Base-by-base conservation (phyloP, 2,797 vertebrate genomes). In the Acanthurus leucopareius region DNA sequence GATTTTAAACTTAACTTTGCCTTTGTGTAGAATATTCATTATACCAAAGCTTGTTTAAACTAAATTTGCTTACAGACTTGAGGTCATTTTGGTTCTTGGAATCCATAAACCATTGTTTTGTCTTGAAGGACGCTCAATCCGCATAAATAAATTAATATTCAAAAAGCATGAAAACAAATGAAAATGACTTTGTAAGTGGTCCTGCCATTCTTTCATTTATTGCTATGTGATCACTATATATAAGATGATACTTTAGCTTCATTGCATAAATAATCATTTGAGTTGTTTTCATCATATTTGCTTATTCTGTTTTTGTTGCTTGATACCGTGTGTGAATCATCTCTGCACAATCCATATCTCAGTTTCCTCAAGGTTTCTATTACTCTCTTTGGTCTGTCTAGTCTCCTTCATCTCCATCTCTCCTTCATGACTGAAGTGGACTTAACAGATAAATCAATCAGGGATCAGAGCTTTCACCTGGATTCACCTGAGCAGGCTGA, bases 401-500 rank as follows among this genome's bases (percentile, higher is more conserved):
- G 19, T 64, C 60, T 65, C 58, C 72, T 77, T 84, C 66, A 75
- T 77, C 80, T 80, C 69, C 69, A 75, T 86, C 79, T 71, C 73
- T 63, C 56, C 49, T 70, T 65, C 45, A 35, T 76, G 86, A 80
- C 74, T 64, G 66, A 77, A 87, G 77, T 86, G 67, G 80, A 76
- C 83, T 79, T 69, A 87, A 82, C 77, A 75, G 74, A 58, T 77
- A 84, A 89, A 90, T 89, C 90, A 87, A 88, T 89, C 79, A 67
- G 80, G 81, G 76, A 84, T 87, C 84, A 76, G 81, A 79, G 84
- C 73, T 65, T 78, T 82, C 82, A 86, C 82, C 83, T 86, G 88
- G 80, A 85, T 86, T 89, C 85, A 88, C 87, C 88, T 84, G 84
- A 88, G 84, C 66, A 76, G 63, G 45, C 71, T 90, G 88, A 92